These are phyloP conservation scores for Kradibia gibbosae DNA, from an alignment of 1,140 invertebrate genomes.

Conservation along the genomic window DNA sequence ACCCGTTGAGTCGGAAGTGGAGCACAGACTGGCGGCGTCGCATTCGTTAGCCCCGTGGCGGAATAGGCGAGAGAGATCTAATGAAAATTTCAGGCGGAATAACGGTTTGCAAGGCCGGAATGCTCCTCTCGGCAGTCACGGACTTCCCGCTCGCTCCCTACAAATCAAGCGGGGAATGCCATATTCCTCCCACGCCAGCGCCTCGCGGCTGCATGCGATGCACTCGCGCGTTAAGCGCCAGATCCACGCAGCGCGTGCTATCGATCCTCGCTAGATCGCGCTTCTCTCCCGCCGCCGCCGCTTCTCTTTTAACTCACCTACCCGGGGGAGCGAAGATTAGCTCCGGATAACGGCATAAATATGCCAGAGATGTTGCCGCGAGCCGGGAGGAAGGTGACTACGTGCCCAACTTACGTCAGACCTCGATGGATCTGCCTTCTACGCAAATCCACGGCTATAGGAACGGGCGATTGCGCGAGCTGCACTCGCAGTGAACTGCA, in stretches of 20 bases:
- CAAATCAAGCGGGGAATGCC: constrained; percentile 50
- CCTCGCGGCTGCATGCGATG: not conserved
- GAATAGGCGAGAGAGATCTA: constrained; percentile 46
- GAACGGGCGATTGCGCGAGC: not conserved
- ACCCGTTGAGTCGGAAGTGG: not conserved
- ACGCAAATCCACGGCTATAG: no score
- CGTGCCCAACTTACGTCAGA: constrained; percentile 49
- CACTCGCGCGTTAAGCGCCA: constrained; percentile 37
- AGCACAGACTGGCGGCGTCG: not conserved
- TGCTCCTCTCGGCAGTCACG: constrained; percentile 31
- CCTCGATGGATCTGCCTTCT: constrained; percentile 3
- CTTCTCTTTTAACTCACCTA: not conserved
- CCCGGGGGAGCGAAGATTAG: constrained; percentile 4
- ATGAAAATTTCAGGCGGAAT: constrained; percentile 57
- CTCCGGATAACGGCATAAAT: constrained; percentile 52
- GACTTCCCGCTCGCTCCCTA: constrained; percentile 48
- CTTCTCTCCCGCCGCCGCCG: constrained; percentile 7
- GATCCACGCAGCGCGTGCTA: constrained; percentile 30
- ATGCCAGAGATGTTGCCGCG: constrained; percentile 49
- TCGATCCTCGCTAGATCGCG: constrained; percentile 31
- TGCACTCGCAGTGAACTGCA: no score
- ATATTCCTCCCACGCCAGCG: not conserved
- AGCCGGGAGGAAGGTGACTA: constrained; percentile 15
- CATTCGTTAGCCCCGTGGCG: constrained; percentile 22
- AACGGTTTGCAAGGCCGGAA: constrained; percentile 44